phyloP scores from a whole-genome alignment of 2,797 vertebrate species.

The Babyrousa celebensis region DNA sequence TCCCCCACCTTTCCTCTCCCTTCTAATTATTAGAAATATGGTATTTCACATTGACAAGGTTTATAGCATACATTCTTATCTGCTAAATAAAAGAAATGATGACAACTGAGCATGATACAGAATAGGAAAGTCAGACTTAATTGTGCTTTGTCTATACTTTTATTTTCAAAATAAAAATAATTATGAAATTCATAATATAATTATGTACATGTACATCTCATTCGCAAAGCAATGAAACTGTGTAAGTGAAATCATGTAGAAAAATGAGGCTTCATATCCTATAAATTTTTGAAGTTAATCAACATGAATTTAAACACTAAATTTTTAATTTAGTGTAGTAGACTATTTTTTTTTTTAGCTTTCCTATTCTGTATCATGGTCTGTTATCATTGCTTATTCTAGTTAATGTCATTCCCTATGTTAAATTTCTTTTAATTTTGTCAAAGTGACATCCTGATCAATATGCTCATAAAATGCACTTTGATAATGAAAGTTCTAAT shows the following conservation, averaged over 20 bases:
- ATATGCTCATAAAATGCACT: background rate
- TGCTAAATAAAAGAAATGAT: background rate
- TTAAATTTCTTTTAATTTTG: constrained; percentile 33
- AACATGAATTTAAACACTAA: background rate
- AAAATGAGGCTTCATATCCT: background rate
- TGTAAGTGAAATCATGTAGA: background rate
- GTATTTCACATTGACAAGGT: background rate
- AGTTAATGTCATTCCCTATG: background rate
- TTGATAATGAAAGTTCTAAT: background rate
- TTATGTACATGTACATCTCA: background rate
- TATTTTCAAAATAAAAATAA: constrained; percentile 26
- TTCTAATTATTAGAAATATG: constrained; percentile 16
- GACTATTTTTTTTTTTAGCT: background rate
- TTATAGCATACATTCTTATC: background rate
- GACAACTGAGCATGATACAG: too few relatives aligned
- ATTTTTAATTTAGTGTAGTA: background rate
- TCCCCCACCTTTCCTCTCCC: background rate
- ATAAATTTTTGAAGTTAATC: background rate
- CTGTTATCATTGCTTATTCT: background rate
- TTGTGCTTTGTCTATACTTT: background rate
- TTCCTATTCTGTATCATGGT: background rate
- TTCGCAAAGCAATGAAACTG: background rate
- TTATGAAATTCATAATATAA: background rate
- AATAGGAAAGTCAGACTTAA: background rate
- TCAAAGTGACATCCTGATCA: background rate